Conservation (phyloP, 1,140 invertebrate species). For the Lepeophtheirus salmonis region DNA sequence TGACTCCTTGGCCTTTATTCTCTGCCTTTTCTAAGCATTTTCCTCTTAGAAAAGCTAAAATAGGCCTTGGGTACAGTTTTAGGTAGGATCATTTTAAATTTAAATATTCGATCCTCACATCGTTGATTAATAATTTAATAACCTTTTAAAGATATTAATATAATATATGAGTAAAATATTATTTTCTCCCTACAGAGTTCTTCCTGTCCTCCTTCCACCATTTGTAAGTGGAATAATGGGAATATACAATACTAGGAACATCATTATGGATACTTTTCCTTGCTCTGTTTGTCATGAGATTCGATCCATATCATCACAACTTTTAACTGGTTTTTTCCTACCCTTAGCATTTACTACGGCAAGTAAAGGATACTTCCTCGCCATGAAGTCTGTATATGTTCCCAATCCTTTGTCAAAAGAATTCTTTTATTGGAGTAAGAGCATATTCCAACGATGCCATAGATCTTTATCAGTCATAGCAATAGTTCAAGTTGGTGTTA, state of each 20-base stretch:
- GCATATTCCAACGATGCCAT: not conserved
- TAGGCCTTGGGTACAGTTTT: not conserved
- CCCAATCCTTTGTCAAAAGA: not conserved
- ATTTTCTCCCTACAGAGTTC: not conserved
- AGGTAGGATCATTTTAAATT: too few species aligned
- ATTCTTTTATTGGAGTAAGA: not conserved
- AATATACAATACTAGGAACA: not conserved
- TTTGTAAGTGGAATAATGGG: not conserved
- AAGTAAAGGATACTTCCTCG: not conserved
- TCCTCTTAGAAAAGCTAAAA: not conserved
- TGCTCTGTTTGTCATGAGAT: not conserved
- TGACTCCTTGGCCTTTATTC: not conserved
- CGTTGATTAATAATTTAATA: too few species aligned
- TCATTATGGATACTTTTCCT: not conserved
- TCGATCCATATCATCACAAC: not conserved
- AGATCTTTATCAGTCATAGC: not conserved
- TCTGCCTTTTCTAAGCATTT: not conserved
- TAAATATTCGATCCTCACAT: too few species aligned
- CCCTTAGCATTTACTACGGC: not conserved
- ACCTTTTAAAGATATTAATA: not conserved
- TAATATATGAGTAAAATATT: not conserved
- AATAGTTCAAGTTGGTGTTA: not conserved
- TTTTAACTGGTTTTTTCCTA: not conserved
- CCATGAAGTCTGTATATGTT: not conserved
- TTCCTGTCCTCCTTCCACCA: not conserved